phyloP scores from a whole-genome alignment of 2,888 invertebrate species.

The Lasioglossum villosulum region DNA sequence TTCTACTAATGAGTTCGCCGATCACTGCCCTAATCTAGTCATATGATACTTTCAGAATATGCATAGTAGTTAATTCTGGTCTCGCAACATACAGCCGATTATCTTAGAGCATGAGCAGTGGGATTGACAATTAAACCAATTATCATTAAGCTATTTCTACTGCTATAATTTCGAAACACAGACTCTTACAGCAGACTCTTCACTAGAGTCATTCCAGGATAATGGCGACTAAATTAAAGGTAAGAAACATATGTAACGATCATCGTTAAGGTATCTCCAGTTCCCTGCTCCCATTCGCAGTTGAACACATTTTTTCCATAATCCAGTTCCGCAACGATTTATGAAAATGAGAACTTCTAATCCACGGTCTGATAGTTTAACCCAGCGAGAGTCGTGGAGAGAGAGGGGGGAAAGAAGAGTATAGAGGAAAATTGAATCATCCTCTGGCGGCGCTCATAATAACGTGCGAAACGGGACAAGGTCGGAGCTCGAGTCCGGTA shows the following conservation, averaged over 20 bases:
- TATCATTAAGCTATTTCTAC: not conserved
- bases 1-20: too few relatives aligned
- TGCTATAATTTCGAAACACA: not conserved
- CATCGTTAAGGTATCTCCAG: not conserved
- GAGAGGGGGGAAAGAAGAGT: not conserved
- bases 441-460: constrained; percentile 42
- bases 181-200: not conserved
- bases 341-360: not conserved
- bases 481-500: constrained; percentile 50
- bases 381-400: not conserved
- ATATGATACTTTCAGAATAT: not conserved
- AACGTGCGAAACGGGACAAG: constrained; percentile 70
- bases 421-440: constrained; percentile 45
- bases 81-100: not conserved
- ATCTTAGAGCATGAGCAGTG: not conserved
- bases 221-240: not conserved
- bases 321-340: not conserved
- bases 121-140: not conserved
- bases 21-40: too few relatives aligned
- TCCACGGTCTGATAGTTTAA: not conserved
- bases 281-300: not conserved
- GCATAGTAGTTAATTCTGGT: too few relatives aligned
- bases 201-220: not conserved
- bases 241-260: not conserved
- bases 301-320: not conserved